These are phyloP conservation scores for Graphium colonna DNA, from an alignment of 2,888 invertebrate genomes.

Conservation along the genomic window DNA sequence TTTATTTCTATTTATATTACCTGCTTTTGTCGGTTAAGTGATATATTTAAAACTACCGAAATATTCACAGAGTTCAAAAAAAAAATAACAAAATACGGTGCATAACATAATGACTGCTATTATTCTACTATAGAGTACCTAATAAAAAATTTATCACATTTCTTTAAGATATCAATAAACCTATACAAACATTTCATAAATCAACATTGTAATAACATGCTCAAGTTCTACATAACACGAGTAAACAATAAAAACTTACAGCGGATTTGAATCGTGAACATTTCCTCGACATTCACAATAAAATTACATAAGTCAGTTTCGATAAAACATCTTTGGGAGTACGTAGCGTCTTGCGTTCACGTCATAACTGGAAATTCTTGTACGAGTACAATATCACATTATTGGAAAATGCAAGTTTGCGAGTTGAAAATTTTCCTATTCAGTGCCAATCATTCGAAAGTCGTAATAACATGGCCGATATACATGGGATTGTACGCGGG, in stretches of 20 bases:
- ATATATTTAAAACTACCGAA: slow-evolving; percentile 40
- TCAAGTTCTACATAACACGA: slow-evolving; percentile 2
- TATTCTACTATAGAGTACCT: slow-evolving; percentile 39
- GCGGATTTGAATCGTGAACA: slow-evolving; percentile 5
- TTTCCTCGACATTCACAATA: slow-evolving; percentile 6
- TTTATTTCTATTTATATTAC: slow-evolving; percentile 27
- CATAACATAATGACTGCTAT: slow-evolving; percentile 64
- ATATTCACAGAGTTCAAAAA: slow-evolving; percentile 55
- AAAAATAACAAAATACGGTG: slow-evolving; percentile 37
- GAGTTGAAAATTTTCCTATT: slow-evolving; percentile 24
- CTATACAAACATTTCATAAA: slow-evolving; percentile 4
- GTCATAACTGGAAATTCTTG: slow-evolving; percentile 13
- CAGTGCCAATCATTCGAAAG: too few species aligned
- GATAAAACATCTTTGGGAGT: slow-evolving; percentile 22
- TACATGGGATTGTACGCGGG: background rate
- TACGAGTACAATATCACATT: slow-evolving; percentile 18
- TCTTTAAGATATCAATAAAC: slow-evolving; percentile 25
- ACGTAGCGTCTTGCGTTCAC: slow-evolving; percentile 10
- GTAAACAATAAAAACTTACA: slow-evolving; percentile 8
- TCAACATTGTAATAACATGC: slow-evolving; percentile 10
- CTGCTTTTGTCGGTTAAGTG: slow-evolving; percentile 30
- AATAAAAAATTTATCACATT: slow-evolving; percentile 51
- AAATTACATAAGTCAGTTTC: slow-evolving; percentile 1
- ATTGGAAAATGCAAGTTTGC: slow-evolving; percentile 22
- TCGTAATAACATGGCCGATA: slow-evolving; percentile 7